Conservation (phyloP, 2,113 vertebrate species). For the Pampusana beccarii region DNA sequence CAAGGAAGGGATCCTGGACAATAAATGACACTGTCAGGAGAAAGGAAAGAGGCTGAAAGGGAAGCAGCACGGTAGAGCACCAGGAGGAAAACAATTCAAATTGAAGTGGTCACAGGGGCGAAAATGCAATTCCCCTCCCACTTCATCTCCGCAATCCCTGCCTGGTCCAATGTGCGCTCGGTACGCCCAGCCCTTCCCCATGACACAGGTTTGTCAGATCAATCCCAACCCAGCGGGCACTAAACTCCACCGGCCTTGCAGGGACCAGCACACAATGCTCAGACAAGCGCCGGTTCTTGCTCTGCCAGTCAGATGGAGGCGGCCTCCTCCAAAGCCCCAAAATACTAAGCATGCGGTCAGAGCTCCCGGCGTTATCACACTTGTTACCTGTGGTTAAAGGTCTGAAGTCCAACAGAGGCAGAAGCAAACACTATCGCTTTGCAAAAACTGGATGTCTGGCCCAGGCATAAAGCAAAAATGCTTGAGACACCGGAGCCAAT, state of each 20-base stretch:
- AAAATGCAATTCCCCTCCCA: not conserved
- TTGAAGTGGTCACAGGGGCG: not conserved
- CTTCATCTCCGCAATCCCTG: fast-evolving
- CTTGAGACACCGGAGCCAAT: slow-evolving; percentile 91
- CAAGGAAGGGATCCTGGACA: not conserved
- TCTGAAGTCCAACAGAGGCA: slow-evolving; percentile 87
- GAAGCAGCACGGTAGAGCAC: not conserved
- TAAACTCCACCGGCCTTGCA: not conserved
- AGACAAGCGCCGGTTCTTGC: not conserved
- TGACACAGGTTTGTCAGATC: not conserved
- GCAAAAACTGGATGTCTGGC: slow-evolving; percentile 85
- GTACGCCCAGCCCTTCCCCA: not conserved
- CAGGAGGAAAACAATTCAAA: not conserved
- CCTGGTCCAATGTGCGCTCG: not conserved
- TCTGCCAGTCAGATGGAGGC: fast-evolving
- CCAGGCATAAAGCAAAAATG: slow-evolving; percentile 87
- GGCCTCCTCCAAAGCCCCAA: not conserved
- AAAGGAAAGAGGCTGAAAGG: not conserved
- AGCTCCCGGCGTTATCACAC: fast-evolving
- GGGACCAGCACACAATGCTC: not conserved
- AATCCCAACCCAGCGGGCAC: not conserved
- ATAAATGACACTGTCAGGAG: not conserved
- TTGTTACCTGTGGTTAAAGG: slow-evolving; percentile 93
- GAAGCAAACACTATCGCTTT: slow-evolving; percentile 88
- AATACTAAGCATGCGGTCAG: not conserved